Percentiles rank a stretch among this genome's conserved stretches.
Conservation (phyloP, 30 jellyfish, hydroid and myxozoan species). For the Pseudorhiza aurosa region DNA sequence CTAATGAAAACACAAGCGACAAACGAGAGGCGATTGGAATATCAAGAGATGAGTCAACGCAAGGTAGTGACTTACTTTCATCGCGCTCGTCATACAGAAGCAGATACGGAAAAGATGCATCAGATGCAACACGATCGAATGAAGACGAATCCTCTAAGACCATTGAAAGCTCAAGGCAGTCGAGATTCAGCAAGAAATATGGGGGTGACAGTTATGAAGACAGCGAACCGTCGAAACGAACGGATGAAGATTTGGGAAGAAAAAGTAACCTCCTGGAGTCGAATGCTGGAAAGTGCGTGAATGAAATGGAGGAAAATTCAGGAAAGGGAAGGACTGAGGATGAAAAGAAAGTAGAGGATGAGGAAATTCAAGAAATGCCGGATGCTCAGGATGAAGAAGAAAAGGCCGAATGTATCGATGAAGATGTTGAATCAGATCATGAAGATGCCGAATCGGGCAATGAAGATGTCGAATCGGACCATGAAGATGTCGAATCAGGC, state of each 20-base stretch:
- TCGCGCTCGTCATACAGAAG: conserved; percentile 10
- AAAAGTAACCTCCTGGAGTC: background rate
- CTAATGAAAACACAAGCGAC: background rate
- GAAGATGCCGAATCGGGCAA: conserved; percentile 15
- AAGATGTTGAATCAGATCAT: conserved; percentile 12
- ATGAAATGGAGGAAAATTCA: background rate
- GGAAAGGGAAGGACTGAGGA: conserved; percentile 16
- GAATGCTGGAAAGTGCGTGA: conserved; percentile 13
- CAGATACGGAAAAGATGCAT: background rate
- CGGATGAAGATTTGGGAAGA: background rate
- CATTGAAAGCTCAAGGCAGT: background rate
- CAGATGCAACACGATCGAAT: background rate
- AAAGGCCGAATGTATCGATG: background rate
- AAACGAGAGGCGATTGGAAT: background rate
- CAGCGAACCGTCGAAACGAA: background rate
- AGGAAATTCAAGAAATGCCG: background rate
- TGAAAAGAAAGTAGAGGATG: conserved; percentile 3
- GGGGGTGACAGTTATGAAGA: background rate
- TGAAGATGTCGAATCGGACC: conserved; percentile 29
- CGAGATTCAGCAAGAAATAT: background rate
- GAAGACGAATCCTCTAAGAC: background rate
- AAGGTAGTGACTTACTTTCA: background rate
- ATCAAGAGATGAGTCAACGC: background rate
- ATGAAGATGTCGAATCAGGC: conserved; percentile 26
- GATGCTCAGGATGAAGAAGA: conserved; percentile 15